Percentiles rank a stretch among this genome's conserved stretches.
These are phyloP conservation scores for Rambutsinella grinnellia DNA, from an alignment of 2,888 invertebrate species.

Conservation along the genomic window DNA sequence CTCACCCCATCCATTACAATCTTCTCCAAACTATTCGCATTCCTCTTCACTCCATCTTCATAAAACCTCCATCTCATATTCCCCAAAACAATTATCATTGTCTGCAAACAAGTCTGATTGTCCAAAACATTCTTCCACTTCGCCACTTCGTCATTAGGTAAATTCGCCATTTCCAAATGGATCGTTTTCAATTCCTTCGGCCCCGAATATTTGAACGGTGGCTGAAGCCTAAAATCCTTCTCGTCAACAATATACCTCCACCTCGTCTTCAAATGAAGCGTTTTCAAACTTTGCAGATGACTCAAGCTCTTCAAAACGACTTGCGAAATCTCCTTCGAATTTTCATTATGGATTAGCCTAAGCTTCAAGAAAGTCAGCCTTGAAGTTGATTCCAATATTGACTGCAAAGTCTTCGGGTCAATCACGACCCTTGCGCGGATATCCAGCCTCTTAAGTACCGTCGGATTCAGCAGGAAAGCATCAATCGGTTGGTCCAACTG, in stretches of 20 bases:
- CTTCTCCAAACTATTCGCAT: conserved; percentile 17
- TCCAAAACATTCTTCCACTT: conserved; percentile 45
- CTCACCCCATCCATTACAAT: conserved; percentile 36
- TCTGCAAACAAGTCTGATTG: conserved; percentile 29
- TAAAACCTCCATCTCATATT: conserved; percentile 40
- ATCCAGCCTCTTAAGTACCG: conserved; percentile 26
- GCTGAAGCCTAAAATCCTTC: conserved; percentile 10
- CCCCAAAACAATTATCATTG: conserved; percentile 19
- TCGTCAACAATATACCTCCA: conserved; percentile 13
- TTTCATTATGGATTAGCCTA: conserved; percentile 23
- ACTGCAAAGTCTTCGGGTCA: conserved; percentile 28
- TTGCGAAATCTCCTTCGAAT: conserved; percentile 29
- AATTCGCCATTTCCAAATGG: conserved; percentile 40
- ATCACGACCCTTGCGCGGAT: conserved; percentile 39
- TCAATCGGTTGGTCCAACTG: conserved; percentile 33
- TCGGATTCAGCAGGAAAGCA: conserved; percentile 45
- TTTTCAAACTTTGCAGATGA: conserved; percentile 26
- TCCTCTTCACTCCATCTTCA: conserved; percentile 22
- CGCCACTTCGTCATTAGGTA: conserved; percentile 24
- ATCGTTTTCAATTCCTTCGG: conserved; percentile 33
- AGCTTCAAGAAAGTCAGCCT: conserved; percentile 43
- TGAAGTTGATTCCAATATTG: conserved; percentile 30
- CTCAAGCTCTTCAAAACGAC: conserved; percentile 33
- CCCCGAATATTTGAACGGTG: not conserved
- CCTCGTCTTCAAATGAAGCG: conserved; percentile 25